phyloP scores from a whole-genome alignment of 2,113 vertebrate species.

The Mohoua ochrocephala region DNA sequence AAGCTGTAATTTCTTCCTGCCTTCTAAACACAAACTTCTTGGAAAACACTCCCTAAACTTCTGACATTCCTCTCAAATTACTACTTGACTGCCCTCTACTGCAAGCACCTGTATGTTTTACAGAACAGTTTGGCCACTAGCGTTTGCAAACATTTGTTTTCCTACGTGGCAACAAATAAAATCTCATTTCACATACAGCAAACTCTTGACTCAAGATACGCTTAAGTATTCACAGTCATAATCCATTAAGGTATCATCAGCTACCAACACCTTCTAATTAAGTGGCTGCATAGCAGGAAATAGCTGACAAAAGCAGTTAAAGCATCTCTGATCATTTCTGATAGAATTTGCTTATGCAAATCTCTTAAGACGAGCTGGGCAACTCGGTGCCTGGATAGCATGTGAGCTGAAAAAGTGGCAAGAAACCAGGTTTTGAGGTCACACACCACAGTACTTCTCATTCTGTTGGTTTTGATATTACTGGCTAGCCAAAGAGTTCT shows the following conservation, averaged over 20 bases:
- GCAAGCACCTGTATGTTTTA: background rate
- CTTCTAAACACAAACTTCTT: background rate
- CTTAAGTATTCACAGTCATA: background rate
- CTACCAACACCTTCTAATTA: constrained; percentile 3
- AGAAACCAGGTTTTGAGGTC: background rate
- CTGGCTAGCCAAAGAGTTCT: background rate
- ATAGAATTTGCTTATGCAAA: background rate
- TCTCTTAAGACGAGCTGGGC: background rate
- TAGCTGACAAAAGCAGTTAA: background rate
- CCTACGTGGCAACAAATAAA: background rate
- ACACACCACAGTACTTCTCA: background rate
- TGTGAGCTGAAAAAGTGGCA: background rate
- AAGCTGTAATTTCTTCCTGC: background rate
- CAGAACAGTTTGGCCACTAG: background rate
- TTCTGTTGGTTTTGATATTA: background rate
- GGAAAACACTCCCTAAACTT: background rate
- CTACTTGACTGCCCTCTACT: background rate
- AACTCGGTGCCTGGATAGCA: background rate
- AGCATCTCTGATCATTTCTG: background rate
- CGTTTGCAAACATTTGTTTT: background rate
- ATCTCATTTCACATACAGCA: background rate
- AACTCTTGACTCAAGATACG: background rate
- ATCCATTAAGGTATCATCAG: background rate
- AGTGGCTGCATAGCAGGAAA: background rate
- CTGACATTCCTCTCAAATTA: background rate